These are phyloP conservation scores for Mastomys coucha DNA, from an alignment of 2,113 vertebrate genomes.

Conservation along the genomic window DNA sequence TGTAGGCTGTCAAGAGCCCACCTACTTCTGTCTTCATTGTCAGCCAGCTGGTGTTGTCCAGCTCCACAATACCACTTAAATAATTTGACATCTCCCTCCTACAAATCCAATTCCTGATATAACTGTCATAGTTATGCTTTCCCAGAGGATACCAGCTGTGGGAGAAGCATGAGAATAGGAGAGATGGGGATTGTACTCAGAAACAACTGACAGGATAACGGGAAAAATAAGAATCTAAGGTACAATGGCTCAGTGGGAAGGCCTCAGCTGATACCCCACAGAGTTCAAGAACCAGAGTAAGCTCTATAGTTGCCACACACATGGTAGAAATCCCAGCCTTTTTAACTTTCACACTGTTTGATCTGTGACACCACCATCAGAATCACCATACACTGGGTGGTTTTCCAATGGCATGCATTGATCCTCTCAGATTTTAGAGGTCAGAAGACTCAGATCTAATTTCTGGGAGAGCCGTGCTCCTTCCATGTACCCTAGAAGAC, in stretches of 20 bases:
- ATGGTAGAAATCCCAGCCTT: background rate
- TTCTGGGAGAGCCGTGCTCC: background rate
- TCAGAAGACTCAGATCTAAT: background rate
- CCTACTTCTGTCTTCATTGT: background rate
- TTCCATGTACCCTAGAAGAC: background rate
- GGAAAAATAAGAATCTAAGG: background rate
- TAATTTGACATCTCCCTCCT: background rate
- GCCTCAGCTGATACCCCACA: background rate
- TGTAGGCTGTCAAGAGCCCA: rapidly evolving
- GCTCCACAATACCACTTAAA: background rate
- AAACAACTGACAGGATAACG: background rate
- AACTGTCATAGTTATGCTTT: background rate
- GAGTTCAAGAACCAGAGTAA: background rate
- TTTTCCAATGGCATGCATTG: background rate
- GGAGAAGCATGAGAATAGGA: background rate
- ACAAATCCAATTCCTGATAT: rapidly evolving
- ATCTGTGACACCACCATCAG: background rate
- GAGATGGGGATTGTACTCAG: background rate
- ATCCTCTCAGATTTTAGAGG: background rate
- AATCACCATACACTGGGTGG: background rate
- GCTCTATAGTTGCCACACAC: background rate
- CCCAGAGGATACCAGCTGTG: too few species aligned
- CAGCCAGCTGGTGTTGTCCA: background rate
- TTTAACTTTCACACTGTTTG: background rate
- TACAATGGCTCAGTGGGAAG: too few species aligned